Percentiles rank a stretch among this genome's conserved stretches.
phyloP scores from a whole-genome alignment of 1,140 invertebrate species.

The Lerema accius region DNA sequence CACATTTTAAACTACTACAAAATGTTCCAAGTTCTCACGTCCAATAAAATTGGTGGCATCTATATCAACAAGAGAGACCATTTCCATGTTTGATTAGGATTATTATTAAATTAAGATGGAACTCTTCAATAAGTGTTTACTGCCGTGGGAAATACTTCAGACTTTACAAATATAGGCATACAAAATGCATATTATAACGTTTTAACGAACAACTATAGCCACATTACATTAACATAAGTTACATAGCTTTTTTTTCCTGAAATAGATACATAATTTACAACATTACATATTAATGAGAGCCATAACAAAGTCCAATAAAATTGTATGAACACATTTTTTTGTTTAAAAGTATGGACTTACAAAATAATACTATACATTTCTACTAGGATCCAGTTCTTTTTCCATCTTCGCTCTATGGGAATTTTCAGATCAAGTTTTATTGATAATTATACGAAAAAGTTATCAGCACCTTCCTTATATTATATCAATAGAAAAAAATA shows the following conservation, averaged over 20 bases:
- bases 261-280: constrained; percentile 38
- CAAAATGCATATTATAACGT: constrained; percentile 1
- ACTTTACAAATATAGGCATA: no score
- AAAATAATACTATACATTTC: constrained; percentile 33
- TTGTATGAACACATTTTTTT: constrained; percentile 19
- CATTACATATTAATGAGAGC: constrained; percentile 41
- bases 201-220: no score
- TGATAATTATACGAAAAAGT: constrained; percentile 16
- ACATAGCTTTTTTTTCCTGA: constrained; percentile 29
- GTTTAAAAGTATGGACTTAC: constrained; percentile 26
- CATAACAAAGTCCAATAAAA: constrained; percentile 32
- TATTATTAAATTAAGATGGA: neutral
- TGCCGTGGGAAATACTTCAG: no score
- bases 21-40: constrained; percentile 5
- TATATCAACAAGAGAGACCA: no score
- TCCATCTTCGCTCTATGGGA: neutral
- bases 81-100: neutral
- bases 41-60: neutral
- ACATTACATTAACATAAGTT: constrained; percentile 3
- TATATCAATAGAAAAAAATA: constrained; percentile 15
- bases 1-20: constrained; percentile 8
- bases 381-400: neutral
- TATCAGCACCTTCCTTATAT: constrained; percentile 21
- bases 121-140: neutral
- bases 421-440: constrained; percentile 18